These are phyloP conservation scores for Saccopteryx bilineata DNA, from an alignment of 2,113 vertebrate genomes.

Conservation along the genomic window DNA sequence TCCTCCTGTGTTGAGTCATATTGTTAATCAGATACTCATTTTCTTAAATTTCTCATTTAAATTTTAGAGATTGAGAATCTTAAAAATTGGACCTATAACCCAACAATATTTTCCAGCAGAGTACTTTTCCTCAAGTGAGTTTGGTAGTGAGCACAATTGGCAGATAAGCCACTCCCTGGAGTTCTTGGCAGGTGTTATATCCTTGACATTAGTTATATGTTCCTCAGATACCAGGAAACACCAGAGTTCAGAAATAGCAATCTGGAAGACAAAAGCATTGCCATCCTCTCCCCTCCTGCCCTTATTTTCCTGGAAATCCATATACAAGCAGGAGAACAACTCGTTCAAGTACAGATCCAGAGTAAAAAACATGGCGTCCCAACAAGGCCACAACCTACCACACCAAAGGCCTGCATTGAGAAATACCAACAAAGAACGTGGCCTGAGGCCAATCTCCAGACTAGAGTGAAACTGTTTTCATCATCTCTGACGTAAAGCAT, in stretches of 20 bases:
- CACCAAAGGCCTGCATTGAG: neutral
- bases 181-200: neutral
- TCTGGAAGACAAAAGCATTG: neutral
- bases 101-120: neutral
- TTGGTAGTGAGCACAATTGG: neutral
- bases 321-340: neutral
- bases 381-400: neutral
- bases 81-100: conserved; percentile 20
- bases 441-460: neutral
- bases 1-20: neutral
- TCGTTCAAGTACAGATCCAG: neutral
- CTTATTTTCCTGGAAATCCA: neutral
- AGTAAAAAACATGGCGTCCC: neutral
- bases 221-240: conserved; percentile 44
- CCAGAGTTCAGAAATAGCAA: neutral
- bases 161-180: neutral
- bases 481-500: conserved; percentile 1
- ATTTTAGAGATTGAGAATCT: neutral
- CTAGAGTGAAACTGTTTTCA: conserved; percentile 35
- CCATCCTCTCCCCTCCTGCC: neutral
- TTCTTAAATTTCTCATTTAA: conserved; percentile 27
- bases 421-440: neutral
- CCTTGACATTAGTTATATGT: neutral
- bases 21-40: neutral
- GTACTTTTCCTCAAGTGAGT: conserved; percentile 10